Evolutionary conservation across 2,113 vertebrate genomes (phyloP).

Genomic region (Coptodon rendalli): DNA sequence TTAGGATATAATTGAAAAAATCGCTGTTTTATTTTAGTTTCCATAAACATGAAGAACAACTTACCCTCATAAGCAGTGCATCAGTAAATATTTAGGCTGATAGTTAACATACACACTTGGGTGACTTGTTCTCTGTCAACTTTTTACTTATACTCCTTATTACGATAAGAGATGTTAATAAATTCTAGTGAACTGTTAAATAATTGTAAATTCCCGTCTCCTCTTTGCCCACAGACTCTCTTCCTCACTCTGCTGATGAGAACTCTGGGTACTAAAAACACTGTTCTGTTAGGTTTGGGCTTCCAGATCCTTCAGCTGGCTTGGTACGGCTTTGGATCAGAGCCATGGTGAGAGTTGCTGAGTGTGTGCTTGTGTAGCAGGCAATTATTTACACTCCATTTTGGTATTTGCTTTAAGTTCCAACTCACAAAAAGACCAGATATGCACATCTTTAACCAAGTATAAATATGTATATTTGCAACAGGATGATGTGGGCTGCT

Average conservation of each 20-base stretch:
- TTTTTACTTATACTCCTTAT: not conserved
- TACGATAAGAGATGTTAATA: not conserved
- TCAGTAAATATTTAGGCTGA: not conserved
- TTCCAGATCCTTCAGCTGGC: conserved; percentile 89
- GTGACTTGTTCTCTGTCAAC: not conserved
- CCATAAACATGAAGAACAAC: not conserved
- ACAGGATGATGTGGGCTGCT: conserved; percentile 76
- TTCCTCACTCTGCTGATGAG: conserved; percentile 86
- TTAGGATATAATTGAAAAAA: not conserved
- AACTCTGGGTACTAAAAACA: conserved; percentile 88
- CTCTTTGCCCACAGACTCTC: conserved; percentile 72
- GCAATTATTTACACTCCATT: not conserved
- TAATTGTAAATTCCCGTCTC: not conserved
- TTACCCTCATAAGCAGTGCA: not conserved
- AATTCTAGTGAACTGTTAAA: not conserved
- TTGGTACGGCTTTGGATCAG: conserved; percentile 92
- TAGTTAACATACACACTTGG: not conserved
- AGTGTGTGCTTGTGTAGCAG: not conserved
- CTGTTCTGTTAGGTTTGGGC: conserved; percentile 86
- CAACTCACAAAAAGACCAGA: not conserved
- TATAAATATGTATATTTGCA: conserved; percentile 1
- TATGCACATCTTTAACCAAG: not conserved
- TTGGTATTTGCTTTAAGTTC: not conserved
- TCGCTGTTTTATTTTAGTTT: not conserved
- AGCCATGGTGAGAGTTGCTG: conserved; percentile 80